Evolutionary conservation across 2,797 vertebrate genomes (phyloP).

Genomic region (Peromyscus eremicus): DNA sequence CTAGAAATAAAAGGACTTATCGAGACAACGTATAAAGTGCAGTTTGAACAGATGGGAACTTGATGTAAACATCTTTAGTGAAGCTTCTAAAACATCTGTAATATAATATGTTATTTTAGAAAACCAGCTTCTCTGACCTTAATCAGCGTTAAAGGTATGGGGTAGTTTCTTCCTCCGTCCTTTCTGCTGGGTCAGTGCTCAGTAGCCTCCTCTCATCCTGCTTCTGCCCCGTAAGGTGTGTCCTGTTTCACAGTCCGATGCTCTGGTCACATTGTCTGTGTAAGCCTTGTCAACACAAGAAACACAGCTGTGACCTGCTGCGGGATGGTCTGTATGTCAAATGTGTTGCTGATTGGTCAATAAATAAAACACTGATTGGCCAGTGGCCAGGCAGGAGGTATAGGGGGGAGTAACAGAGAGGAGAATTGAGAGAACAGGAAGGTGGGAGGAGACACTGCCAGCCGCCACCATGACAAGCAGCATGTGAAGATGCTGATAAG

Average conservation of each 20-base stretch:
- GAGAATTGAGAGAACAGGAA: too few relatives aligned
- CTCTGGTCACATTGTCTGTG: not conserved
- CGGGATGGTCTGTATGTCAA: too few relatives aligned
- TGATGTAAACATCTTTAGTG: not conserved
- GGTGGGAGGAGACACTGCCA: too few relatives aligned
- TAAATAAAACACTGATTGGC: too few relatives aligned
- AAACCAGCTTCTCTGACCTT: not conserved
- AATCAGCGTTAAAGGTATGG: not conserved
- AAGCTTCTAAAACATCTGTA: not conserved
- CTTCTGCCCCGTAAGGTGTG: not conserved
- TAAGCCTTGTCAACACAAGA: not conserved
- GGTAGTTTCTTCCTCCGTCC: not conserved
- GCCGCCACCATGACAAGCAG: too few relatives aligned
- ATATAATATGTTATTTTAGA: constrained; percentile 22
- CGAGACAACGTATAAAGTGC: not conserved
- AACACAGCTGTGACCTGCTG: not conserved
- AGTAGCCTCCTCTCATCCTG: not conserved
- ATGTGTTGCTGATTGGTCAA: too few relatives aligned
- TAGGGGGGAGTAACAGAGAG: too few relatives aligned
- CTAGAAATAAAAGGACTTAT: not conserved
- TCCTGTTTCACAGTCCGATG: not conserved
- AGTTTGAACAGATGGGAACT: constrained; percentile 2
- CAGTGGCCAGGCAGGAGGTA: too few relatives aligned
- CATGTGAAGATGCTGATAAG: too few relatives aligned
- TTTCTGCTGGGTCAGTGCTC: not conserved